Evolutionary conservation across 2,113 vertebrate species (phyloP), one percentile per base, ranked within the genome.

Genomic region (Chascanopsetta lugubris): DNA sequence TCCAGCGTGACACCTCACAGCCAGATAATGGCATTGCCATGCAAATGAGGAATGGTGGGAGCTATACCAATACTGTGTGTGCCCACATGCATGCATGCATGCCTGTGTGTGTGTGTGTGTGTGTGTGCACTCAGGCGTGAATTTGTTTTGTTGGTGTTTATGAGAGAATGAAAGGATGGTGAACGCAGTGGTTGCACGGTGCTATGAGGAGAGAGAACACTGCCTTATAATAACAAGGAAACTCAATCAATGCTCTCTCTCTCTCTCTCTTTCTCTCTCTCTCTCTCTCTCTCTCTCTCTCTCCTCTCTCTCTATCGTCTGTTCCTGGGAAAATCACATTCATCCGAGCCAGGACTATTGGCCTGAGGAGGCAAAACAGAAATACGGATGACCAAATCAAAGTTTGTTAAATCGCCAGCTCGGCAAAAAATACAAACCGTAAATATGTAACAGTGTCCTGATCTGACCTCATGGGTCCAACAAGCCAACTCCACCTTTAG

Each of bases 1-100:
- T 90, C 70, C 77, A 89, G 86, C 85, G 61, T 88, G 88, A 91
- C 90, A 91, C 85, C 83, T 75, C 87, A 83, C 86, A 79, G 86
- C 76, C 84, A 86, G 82, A 91, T 91, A 92, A 90, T 91, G 81
- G 88, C 80, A 89, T 89, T 89, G 86, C 88, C 75, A 91, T 91
- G 90, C 87, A 92, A 93, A 91, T 92, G 81, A 90, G 86, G 58
- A 25, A 68, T 53, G 56, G 74, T 69, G 80, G 77, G 71, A 76
- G 82, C 71, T 51, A 36, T 29, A 70, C 79, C 42, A 75, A 71
- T 61, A 77, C 55, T 67, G 72, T 56, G 54, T 42, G 55, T 51
- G 60, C 71, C 62, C 69, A 72, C 77, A 67, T 58, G 60, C 27
- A 75, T 47, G 10, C 66, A 51, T 30, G 53, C n/a, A n/a, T n/a